Base-by-base conservation (phyloP, 2,888 invertebrate genomes). In the Harpalus rufipes region DNA sequence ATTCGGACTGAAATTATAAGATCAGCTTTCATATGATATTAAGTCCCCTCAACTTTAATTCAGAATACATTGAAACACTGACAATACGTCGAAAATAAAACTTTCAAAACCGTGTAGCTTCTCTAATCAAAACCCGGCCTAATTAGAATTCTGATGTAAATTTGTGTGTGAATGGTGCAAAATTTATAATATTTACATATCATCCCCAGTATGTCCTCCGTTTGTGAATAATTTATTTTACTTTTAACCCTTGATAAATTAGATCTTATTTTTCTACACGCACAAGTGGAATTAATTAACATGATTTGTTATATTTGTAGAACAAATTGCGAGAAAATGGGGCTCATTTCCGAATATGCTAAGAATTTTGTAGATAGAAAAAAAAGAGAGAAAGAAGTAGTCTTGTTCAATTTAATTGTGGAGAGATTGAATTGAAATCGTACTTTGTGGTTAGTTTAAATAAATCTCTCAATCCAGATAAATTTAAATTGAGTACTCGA, bases 151-250 rank as follows among this genome's bases (percentile, higher is more conserved):
- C 44, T 12, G 12, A 51, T 51, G 44, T 51, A 51, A 51, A 51
- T 51, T 51, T 10, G 44, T 51, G 44, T 51, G 44, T 51, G 44
- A 51, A 51, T 12, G 44, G 10, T 51, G 44, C 10, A 51, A 51
- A 51, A 51, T 51, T 51, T 12, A 12, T 51, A 51, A 51, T 51
- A 51, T 51, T 51, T 51, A 51, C 44, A 51, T 51, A 51, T 12
- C 44, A 8, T 51, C 44, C 44, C 44, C 10, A 12, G 44, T 51
- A 51, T 51, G 44, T 51, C 10, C 44, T 51, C 32, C 32, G 63
- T 63, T 18, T 68, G 32, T 68, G 68, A 68, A 68, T 68, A 68
- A 68, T 68, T 68, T 68, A 68, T 68, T 68, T 68, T 68, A 68
- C 32, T 32, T 68, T 68, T 68, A 12, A 68, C 32, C 32, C 32